Evolutionary conservation across 64 coral and sea anemone genomes (phyloP).

Genomic region (Porites australiensis): DNA sequence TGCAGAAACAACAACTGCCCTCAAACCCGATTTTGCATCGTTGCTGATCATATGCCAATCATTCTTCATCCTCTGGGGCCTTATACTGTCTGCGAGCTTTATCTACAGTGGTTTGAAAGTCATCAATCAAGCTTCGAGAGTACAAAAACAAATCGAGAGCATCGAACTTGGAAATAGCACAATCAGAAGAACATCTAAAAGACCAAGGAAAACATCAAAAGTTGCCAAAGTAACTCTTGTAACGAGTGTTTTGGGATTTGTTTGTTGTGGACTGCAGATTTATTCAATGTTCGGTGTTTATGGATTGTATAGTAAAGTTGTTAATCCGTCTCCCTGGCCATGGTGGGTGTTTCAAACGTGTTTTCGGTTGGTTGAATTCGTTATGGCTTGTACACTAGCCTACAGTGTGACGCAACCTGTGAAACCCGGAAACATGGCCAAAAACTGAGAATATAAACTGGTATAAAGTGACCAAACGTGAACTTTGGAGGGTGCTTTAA

Average conservation of each 20-base stretch:
- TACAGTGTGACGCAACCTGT: constrained; percentile 56
- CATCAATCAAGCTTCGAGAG: neutral
- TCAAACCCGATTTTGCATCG: neutral
- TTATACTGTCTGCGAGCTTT: constrained; percentile 42
- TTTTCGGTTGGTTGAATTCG: constrained; percentile 65
- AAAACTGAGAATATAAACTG: too few species aligned
- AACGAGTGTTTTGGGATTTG: constrained; percentile 60
- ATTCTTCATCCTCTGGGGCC: constrained; percentile 65
- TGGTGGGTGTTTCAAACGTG: constrained; percentile 71
- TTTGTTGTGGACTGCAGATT: constrained; percentile 63
- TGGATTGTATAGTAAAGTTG: constrained; percentile 38
- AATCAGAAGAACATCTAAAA: neutral
- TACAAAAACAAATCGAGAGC: constrained; percentile 14
- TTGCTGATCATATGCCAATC: constrained; percentile 54
- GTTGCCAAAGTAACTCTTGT: constrained; percentile 52
- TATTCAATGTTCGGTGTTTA: constrained; percentile 70
- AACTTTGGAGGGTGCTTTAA: too few species aligned
- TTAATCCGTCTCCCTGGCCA: constrained; percentile 55
- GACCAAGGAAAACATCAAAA: constrained; percentile 21
- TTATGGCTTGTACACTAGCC: constrained; percentile 65
- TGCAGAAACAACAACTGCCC: neutral
- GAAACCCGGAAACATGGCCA: neutral
- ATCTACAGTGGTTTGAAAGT: constrained; percentile 77
- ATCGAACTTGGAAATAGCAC: neutral
- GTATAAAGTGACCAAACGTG: too few species aligned